Base-by-base conservation (phyloP, 2,113 vertebrate species). In the Choloepus hoffmanni region DNA sequence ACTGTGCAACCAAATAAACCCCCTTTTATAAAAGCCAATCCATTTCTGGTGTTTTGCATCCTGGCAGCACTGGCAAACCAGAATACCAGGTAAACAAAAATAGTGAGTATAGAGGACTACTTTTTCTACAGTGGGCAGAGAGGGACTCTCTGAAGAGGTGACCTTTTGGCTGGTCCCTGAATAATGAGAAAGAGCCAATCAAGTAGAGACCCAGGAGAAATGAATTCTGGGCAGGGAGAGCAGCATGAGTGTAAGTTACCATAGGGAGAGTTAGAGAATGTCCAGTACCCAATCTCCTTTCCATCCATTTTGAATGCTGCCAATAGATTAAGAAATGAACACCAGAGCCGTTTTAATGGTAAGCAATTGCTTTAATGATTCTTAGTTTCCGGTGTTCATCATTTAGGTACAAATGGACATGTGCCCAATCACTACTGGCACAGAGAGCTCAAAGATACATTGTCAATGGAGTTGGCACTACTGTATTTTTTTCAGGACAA, bases 391-490 rank as follows among this genome's bases (percentile, higher is more conserved):
- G 28, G 33, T 63, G 65, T 90, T 18, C 60, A 86, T 36, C 60
- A 86, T 36, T 65, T 79, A 60, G 43, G 45, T 53, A 68, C 88
- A 95, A 92, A 92, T n/a, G 72, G 45, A 68, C 24, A 45, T 33
- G 11, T 65, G 68, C 36, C 23, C 28, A 13, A 26, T 93, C n/a
- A 33, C 9, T 82, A 85, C 0, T n/a, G 68, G 63, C 55, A 85
- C 11, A 70, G 50, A 85, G 81, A 87, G 81, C 70, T 95, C 23
- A 90, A 70, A 85, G 10, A 40, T 33, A 0, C 3, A 28, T 11
- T 85, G 24, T 87, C 55, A 55, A 73, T 78, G 45, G 33, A 76
- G 18, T 12, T 40, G 58, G 23, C 3, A 0, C 60, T 43, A 33
- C 36, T 73, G 2, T 70, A 10, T 21, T 91, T 96, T 53, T 68